phyloP scores from a whole-genome alignment of 2,888 invertebrate species.

The Clepsis dumicolana region DNA sequence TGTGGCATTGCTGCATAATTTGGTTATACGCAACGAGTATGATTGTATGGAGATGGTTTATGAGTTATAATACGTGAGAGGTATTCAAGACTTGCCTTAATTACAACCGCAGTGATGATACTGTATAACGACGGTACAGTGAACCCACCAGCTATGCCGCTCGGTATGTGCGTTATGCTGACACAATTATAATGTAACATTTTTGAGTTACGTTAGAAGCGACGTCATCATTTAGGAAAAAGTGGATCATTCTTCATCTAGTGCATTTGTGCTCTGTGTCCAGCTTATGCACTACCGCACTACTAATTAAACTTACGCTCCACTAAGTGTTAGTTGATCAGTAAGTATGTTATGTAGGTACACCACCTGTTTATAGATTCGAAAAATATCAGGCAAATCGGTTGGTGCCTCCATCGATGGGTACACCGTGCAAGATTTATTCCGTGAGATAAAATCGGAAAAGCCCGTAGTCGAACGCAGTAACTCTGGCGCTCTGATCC shows the following conservation, averaged over 20 bases:
- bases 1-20: conserved; percentile 31
- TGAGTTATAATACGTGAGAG: conserved; percentile 25
- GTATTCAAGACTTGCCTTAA: conserved; percentile 40
- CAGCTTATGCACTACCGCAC: too few species aligned
- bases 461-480: conserved; percentile 40
- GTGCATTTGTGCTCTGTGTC: too few species aligned
- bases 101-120: conserved; percentile 29
- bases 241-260: too few species aligned
- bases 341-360: too few species aligned
- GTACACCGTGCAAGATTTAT: conserved; percentile 36
- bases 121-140: conserved; percentile 23
- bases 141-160: conserved; percentile 19
- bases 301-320: too few species aligned
- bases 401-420: conserved; percentile 30
- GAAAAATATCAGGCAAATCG: conserved; percentile 31
- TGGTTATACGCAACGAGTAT: conserved; percentile 18
- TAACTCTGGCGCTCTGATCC: conserved; percentile 36
- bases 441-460: conserved; percentile 41
- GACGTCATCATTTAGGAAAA: background rate
- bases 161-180: background rate
- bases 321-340: too few species aligned
- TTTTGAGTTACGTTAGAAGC: background rate
- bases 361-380: too few species aligned
- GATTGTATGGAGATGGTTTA: conserved; percentile 22
- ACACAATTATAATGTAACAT: background rate